Conservation (phyloP, 2,113 vertebrate genomes). For the Bufo gargarizans region DNA sequence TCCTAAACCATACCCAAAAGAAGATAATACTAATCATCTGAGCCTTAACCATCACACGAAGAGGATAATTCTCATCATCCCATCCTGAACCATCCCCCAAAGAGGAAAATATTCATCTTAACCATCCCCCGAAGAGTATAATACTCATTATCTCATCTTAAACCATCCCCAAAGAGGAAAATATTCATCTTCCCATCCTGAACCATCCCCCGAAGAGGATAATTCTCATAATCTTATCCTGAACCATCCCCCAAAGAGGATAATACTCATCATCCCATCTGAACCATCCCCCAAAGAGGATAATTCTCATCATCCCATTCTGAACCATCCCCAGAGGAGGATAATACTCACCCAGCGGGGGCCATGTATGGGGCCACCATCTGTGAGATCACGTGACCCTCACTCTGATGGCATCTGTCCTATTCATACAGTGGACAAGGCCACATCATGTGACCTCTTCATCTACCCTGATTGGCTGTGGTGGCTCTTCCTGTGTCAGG, state of each 20-base stretch:
- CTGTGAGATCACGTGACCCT: too few species aligned
- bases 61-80: neutral
- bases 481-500: neutral
- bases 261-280: neutral
- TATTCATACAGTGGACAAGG: too few species aligned
- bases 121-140: neutral
- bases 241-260: neutral
- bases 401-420: too few species aligned
- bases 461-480: too few species aligned
- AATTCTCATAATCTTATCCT: neutral
- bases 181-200: neutral
- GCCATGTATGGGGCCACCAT: too few species aligned
- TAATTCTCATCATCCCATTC: too few species aligned
- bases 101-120: neutral
- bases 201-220: neutral
- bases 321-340: too few species aligned
- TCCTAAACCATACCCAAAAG: neutral
- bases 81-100: fast-evolving
- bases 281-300: too few species aligned
- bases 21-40: neutral
- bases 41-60: neutral
- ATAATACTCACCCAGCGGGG: too few species aligned
- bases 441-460: too few species aligned
- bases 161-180: neutral
- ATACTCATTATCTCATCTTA: too few species aligned